A percentile compares a stretch with the other conserved stretches of the same genome.
These are phyloP conservation scores for Branchipolynoe longqiensis DNA, from an alignment of 2,888 invertebrate species.

Conservation along the genomic window DNA sequence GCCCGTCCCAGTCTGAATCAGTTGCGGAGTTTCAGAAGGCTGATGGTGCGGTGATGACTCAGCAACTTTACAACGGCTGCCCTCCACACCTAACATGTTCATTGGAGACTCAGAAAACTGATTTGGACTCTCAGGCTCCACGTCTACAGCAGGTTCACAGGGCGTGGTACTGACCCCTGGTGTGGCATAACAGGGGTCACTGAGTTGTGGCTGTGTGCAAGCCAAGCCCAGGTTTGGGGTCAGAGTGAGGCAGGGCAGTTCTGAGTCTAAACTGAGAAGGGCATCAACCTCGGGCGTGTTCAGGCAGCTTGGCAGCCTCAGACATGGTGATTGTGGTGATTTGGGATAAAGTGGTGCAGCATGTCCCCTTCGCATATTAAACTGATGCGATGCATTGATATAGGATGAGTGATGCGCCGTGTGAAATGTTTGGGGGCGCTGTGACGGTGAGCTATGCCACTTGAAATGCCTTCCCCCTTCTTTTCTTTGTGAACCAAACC, in stretches of 20 bases:
- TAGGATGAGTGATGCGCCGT: neutral
- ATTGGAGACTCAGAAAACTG: no score
- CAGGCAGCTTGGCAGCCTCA: neutral
- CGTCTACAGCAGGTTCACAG: no score
- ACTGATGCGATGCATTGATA: neutral
- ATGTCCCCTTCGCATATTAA: no score
- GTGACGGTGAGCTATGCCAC: neutral
- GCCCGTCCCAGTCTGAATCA: no score
- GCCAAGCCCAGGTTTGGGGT: slow-evolving; percentile 18
- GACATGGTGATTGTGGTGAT: neutral
- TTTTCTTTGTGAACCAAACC: neutral
- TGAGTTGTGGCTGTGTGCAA: neutral
- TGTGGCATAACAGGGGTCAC: no score
- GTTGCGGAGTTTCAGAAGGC: no score
- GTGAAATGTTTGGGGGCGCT: neutral
- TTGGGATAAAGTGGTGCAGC: neutral
- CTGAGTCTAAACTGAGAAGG: neutral
- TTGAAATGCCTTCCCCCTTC: neutral
- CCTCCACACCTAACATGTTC: no score
- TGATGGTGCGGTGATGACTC: no score
- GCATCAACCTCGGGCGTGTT: neutral
- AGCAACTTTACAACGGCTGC: no score
- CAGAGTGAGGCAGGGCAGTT: neutral
- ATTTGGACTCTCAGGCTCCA: no score
- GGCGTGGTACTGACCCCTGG: no score